Evolutionary conservation across 2,113 vertebrate genomes (phyloP).

Genomic region (Pandion haliaetus): DNA sequence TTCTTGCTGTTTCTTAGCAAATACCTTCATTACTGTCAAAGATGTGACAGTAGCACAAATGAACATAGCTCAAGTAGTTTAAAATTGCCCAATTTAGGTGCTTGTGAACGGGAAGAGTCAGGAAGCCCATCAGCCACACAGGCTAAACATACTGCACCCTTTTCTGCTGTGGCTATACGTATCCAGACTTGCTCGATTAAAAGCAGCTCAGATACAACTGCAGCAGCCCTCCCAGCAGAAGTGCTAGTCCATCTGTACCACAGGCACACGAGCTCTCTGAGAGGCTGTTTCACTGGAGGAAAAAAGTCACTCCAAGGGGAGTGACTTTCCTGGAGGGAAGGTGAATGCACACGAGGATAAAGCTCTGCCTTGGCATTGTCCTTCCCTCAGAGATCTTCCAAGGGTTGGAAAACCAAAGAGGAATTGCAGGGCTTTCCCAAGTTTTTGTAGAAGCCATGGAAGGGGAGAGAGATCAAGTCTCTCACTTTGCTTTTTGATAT

Average conservation of each 20-base stretch:
- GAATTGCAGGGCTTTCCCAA: neutral
- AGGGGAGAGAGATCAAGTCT: neutral
- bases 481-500: neutral
- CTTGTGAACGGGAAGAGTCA: neutral
- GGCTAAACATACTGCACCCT: neutral
- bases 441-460: neutral
- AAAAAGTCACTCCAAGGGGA: neutral
- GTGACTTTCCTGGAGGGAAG: neutral
- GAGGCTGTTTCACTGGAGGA: neutral
- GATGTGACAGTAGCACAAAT: neutral
- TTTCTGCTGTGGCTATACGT: neutral
- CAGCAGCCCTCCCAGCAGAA: neutral
- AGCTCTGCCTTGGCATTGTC: neutral
- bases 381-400: neutral
- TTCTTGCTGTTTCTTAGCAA: neutral
- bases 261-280: neutral
- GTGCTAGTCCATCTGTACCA: neutral
- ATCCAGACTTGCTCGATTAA: neutral
- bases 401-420: neutral
- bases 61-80: neutral
- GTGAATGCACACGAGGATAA: rapidly evolving
- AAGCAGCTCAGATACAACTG: neutral
- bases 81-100: neutral
- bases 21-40: neutral
- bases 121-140: neutral